Conservation (phyloP, 37 sponge, comb jelly and placozoan species). For the Diacarnus erythraeanus region DNA sequence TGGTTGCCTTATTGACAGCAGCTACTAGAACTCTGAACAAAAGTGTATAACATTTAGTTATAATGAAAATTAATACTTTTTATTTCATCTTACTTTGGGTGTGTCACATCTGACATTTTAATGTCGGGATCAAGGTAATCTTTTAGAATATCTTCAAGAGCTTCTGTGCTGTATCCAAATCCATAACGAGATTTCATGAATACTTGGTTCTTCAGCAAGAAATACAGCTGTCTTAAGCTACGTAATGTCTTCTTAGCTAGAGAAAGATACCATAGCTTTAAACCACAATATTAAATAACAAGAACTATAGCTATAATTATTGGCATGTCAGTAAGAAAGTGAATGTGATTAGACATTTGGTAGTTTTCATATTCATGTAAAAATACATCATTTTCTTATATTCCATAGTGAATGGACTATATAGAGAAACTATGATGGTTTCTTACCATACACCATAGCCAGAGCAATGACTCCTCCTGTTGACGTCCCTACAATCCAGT, state of each 20-base stretch:
- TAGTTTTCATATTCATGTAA: too few species aligned
- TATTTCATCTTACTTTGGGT: conserved; percentile 46
- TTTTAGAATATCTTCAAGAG: conserved; percentile 40
- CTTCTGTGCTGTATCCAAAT: conserved; percentile 31
- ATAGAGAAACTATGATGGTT: not conserved
- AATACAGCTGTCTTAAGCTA: conserved; percentile 36
- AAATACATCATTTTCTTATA: not conserved
- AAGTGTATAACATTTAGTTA: not conserved
- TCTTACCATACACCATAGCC: conserved; percentile 40
- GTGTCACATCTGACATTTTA: conserved; percentile 39
- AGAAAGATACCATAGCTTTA: too few species aligned
- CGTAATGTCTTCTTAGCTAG: conserved; percentile 37
- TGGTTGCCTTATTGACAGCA: conserved; percentile 57
- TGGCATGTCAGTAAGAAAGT: too few species aligned
- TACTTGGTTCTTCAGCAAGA: conserved; percentile 31
- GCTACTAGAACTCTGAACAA: conserved; percentile 43
- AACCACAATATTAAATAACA: not conserved
- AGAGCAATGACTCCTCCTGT: conserved; percentile 27
- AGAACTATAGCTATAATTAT: not conserved
- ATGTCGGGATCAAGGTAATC: conserved; percentile 39
- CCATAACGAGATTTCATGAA: conserved; percentile 7
- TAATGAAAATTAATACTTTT: not conserved
- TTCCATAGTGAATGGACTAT: not conserved
- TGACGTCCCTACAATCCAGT: conserved; percentile 46
- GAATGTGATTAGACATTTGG: too few species aligned